These are phyloP conservation scores for Harpalus rufipes DNA, from an alignment of 2,888 invertebrate species.

Conservation along the genomic window DNA sequence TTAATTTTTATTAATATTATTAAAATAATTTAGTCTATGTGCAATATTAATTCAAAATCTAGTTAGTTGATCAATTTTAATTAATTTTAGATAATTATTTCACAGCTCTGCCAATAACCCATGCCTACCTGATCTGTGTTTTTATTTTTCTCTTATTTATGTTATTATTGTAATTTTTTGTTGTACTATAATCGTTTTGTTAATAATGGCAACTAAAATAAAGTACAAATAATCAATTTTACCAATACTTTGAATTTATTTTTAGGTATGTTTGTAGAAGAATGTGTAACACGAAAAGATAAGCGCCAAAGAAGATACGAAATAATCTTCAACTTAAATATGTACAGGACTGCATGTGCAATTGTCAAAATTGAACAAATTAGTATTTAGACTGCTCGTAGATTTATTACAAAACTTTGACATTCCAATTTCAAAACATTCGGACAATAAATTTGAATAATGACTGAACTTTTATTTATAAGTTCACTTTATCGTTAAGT, in stretches of 20 bases:
- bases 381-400: conserved; percentile 12
- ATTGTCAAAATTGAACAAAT: conserved; percentile 48
- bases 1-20: conserved; percentile 35
- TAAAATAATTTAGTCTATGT: conserved; percentile 27
- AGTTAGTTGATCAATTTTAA: conserved; percentile 22
- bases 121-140: conserved; percentile 57
- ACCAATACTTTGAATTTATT: conserved; percentile 33
- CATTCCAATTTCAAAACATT: conserved; percentile 44
- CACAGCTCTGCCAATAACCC: conserved; percentile 56
- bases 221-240: conserved; percentile 54
- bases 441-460: conserved; percentile 58
- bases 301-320: conserved; percentile 15
- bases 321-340: conserved; percentile 4
- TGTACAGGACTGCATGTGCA: conserved; percentile 47
- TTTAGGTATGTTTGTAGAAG: conserved; percentile 58
- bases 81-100: conserved; percentile 53
- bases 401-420: conserved; percentile 46
- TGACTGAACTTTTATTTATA: conserved; percentile 42
- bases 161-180: conserved; percentile 58
- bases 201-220: conserved; percentile 57
- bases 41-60: conserved; percentile 40
- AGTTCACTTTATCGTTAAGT: conserved; percentile 14
- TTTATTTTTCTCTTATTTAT: conserved; percentile 57
- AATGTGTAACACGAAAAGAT: conserved; percentile 59
- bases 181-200: conserved; percentile 52